A percentile compares a stretch with the other conserved stretches of the same genome.
phyloP scores from a whole-genome alignment of 1,140 invertebrate genomes.

The Melipona quadrifasciata region DNA sequence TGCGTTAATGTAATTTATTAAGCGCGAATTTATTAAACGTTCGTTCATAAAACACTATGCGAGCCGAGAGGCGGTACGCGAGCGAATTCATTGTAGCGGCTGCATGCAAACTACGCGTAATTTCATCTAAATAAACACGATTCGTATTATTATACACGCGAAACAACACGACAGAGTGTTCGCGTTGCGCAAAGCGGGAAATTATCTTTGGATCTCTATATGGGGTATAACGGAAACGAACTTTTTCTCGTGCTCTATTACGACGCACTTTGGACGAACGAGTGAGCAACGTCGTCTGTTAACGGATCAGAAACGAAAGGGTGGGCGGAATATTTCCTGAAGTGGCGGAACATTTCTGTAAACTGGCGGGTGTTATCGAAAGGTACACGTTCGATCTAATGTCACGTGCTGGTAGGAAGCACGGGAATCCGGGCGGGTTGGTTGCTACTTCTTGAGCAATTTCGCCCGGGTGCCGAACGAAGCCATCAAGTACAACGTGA shows the following conservation, averaged over 20 bases:
- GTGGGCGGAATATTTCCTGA: not conserved
- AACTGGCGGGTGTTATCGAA: conserved; percentile 43
- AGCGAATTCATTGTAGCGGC: conserved; percentile 29
- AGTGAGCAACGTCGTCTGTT: not conserved
- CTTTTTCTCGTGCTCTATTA: too few relatives aligned
- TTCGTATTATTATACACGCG: conserved; percentile 27
- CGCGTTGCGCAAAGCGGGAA: not conserved
- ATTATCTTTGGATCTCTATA: not conserved
- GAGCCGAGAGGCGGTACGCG: not conserved
- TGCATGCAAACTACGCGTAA: conserved; percentile 26
- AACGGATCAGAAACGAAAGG: not conserved
- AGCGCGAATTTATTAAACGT: conserved; percentile 50
- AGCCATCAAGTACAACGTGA: conserved; percentile 74
- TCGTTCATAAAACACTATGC: conserved; percentile 38
- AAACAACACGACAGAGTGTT: not conserved
- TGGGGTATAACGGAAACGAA: not conserved
- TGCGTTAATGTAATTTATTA: conserved; percentile 43
- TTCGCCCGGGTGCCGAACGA: conserved; percentile 77
- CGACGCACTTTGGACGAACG: not conserved
- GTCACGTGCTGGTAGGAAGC: conserved; percentile 70
- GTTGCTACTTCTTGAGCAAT: conserved; percentile 81
- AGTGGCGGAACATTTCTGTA: conserved; percentile 41
- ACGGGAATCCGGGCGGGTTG: conserved; percentile 72
- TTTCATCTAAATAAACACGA: conserved; percentile 38
- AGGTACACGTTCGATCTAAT: conserved; percentile 56